Percentiles rank a stretch among this genome's conserved stretches.
Evolutionary conservation across 1,140 invertebrate species (phyloP).

Genomic region (Nasonia giraulti): DNA sequence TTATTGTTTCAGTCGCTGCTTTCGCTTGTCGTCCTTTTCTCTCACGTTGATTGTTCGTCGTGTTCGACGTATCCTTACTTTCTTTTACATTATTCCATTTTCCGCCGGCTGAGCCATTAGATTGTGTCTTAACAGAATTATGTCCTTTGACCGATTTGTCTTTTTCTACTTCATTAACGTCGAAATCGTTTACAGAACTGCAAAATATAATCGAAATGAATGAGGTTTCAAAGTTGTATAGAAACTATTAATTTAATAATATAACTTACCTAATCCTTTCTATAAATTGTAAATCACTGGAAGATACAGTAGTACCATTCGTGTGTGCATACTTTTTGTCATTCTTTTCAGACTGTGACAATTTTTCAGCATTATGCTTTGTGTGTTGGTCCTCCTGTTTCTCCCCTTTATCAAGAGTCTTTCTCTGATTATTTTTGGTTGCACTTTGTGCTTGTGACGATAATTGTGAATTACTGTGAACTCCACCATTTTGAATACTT

Average conservation of each 20-base stretch:
- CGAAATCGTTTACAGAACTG: constrained; percentile 76
- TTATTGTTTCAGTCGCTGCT: constrained; percentile 73
- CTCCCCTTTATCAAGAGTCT: constrained; percentile 75
- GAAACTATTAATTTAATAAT: background rate
- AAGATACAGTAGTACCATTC: constrained; percentile 73
- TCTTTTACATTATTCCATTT: constrained; percentile 76
- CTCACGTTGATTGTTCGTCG: constrained; percentile 77
- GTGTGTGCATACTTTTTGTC: constrained; percentile 73
- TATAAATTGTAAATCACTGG: constrained; percentile 74
- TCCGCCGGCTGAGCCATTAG: constrained; percentile 67
- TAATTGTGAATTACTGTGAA: constrained; percentile 66
- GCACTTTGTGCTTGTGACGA: constrained; percentile 65
- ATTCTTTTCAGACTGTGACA: constrained; percentile 70
- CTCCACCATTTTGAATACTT: constrained; percentile 72
- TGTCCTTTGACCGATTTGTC: constrained; percentile 74
- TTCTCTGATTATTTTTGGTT: constrained; percentile 75
- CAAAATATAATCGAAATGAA: constrained; percentile 52
- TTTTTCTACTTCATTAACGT: constrained; percentile 75
- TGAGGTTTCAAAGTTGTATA: constrained; percentile 13
- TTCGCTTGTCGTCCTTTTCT: constrained; percentile 75
- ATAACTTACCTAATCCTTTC: constrained; percentile 73
- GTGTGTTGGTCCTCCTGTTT: constrained; percentile 71
- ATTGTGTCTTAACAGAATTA: constrained; percentile 69
- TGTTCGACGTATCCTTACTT: constrained; percentile 70
- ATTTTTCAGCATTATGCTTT: constrained; percentile 64